Evolutionary conservation across 2,113 vertebrate genomes (phyloP).

Genomic region (Empidonax alnorum): DNA sequence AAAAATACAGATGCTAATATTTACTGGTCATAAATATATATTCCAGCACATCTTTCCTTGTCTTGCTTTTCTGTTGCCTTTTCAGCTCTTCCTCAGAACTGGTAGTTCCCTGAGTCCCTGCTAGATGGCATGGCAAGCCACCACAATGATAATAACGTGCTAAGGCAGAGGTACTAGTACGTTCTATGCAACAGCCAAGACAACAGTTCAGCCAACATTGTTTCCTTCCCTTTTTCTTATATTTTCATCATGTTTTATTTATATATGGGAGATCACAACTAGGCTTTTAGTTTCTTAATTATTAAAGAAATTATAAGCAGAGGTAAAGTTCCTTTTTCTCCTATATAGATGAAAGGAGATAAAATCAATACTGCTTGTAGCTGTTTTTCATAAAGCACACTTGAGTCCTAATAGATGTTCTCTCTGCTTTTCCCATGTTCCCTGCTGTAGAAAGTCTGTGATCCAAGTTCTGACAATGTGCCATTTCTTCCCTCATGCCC

Average conservation of each 20-base stretch:
- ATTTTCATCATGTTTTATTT: background rate
- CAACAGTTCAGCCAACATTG: background rate
- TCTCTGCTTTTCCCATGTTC: background rate
- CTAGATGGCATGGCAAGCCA: constrained; percentile 72
- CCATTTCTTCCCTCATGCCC: background rate
- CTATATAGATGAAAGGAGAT: background rate
- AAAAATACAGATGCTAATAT: background rate
- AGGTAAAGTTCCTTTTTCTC: background rate
- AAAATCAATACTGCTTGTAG: background rate
- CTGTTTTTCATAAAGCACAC: constrained; percentile 4
- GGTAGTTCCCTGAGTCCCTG: constrained; percentile 60
- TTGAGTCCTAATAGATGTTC: background rate
- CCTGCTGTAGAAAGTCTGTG: background rate
- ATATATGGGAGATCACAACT: background rate
- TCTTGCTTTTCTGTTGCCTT: background rate
- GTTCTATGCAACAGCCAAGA: background rate
- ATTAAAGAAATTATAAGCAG: background rate
- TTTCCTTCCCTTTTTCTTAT: background rate
- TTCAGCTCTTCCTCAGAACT: background rate
- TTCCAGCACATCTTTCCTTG: background rate
- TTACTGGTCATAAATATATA: background rate
- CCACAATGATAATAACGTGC: constrained; percentile 20
- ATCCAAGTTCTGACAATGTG: background rate
- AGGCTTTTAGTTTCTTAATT: constrained; percentile 10
- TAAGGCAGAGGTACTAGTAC: background rate